These are phyloP conservation scores for Donacobius atricapilla DNA, from an alignment of 2,113 vertebrate genomes.

Conservation along the genomic window DNA sequence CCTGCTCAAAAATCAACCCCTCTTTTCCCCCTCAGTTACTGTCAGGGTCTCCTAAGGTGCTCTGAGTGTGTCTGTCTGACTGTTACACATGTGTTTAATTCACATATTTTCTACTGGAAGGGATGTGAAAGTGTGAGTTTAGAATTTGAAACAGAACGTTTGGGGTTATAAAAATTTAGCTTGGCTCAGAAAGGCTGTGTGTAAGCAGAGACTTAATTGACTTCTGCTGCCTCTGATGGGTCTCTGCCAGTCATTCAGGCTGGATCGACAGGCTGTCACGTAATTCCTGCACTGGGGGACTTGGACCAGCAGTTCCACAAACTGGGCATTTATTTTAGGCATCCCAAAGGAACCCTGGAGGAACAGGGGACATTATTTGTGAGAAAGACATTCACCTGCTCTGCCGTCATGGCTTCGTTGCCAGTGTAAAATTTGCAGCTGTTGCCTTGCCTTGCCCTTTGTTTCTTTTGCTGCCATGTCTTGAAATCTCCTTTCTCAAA, in stretches of 20 bases:
- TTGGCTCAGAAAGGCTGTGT: conserved; percentile 73
- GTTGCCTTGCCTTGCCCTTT: not conserved
- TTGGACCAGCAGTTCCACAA: not conserved
- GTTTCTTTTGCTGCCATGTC: not conserved
- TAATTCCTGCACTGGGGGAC: not conserved
- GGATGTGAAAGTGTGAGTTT: conserved; percentile 62
- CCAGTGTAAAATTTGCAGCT: not conserved
- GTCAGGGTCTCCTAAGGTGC: conserved; percentile 43
- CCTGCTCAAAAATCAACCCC: not conserved
- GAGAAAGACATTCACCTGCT: conserved; percentile 7
- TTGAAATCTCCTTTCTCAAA: not conserved
- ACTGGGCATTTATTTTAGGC: conserved; percentile 17
- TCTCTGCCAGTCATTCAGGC: conserved; percentile 82
- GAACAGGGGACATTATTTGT: not conserved
- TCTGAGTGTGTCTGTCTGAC: conserved; percentile 12
- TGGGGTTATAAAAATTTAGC: conserved; percentile 75
- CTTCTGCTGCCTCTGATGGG: conserved; percentile 79
- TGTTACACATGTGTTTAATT: conserved; percentile 72
- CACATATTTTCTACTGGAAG: conserved; percentile 58
- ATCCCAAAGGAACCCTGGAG: not conserved
- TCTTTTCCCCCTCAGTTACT: not conserved
- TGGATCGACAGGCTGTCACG: conserved; percentile 50
- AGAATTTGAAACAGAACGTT: conserved; percentile 62
- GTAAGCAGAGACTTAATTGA: conserved; percentile 78
- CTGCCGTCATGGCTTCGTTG: not conserved